phyloP scores from a whole-genome alignment of 2,113 vertebrate species.

The Aleadryas rufinucha region DNA sequence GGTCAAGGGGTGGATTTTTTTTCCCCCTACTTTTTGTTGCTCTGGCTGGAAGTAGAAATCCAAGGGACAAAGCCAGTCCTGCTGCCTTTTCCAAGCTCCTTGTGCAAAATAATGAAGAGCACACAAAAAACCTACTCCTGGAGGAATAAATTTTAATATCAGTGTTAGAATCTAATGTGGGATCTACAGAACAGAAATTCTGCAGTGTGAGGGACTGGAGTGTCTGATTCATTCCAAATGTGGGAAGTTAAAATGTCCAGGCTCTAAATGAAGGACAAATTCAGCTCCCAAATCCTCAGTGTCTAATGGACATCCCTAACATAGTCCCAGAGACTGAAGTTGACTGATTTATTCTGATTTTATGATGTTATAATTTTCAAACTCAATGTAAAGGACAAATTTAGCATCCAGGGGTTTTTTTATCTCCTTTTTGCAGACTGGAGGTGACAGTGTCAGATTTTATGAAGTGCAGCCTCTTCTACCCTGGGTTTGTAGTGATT shows the following conservation, averaged over 20 bases:
- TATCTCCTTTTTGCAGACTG: neutral
- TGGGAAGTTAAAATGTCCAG: neutral
- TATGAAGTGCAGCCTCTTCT: neutral
- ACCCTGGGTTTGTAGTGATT: neutral
- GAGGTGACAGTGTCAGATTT: neutral
- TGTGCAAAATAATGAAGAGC: neutral
- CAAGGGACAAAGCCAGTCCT: neutral
- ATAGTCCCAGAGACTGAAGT: neutral
- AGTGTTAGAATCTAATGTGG: neutral
- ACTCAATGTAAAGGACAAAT: neutral
- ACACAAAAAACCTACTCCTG: neutral
- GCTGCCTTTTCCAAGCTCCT: neutral
- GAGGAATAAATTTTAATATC: neutral
- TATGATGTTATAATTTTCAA: neutral
- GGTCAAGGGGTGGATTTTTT: neutral
- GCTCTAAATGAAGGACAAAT: neutral
- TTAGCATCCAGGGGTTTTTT: neutral
- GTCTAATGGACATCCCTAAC: accelerated
- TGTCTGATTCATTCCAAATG: neutral
- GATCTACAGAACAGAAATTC: neutral
- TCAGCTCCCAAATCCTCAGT: neutral
- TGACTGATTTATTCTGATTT: neutral
- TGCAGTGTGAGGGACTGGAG: neutral
- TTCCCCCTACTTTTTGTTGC: neutral
- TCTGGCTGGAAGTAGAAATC: neutral